Evolutionary conservation across 1,140 invertebrate genomes (phyloP), one percentile per base, ranked within the genome.

Genomic region (Eriosoma lanigerum): DNA sequence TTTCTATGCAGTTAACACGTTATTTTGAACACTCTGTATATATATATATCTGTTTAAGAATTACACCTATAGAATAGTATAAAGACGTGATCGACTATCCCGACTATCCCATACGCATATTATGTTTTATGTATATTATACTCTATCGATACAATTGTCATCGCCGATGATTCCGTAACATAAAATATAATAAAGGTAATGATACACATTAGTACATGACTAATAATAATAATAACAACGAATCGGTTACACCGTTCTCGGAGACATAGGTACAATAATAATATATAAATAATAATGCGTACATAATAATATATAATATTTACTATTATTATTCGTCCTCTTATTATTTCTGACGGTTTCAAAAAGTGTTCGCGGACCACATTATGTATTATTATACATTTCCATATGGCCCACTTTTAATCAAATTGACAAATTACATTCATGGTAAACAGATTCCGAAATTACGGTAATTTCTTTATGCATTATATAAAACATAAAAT

Each of bases 301-400:
- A 38, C 32, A 38, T 38, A 38, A 38, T 38, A 38, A 38, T 38
- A 38, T 38, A 38, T 4, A 5, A 66, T 66, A 44, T 66, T 44
- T 21, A 66, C 32, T 46, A 66, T 66, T 66, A 44, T 21, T 44
- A 44, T 44, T 44, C n/a, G 38, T 66, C 38, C 10, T 21, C 32
- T 66, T 21, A 29, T 66, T 66, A 66, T 66, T 66, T 66, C 38
- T 66, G 29, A 66, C 19, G 32, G 21, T 13, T 66, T 66, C 19
- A 66, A 66, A 46, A 66, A 44, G 12, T 32, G 64, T 66, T 24
- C 13, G n/a, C 19, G 38, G n/a, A 21, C n/a, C 32, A 44, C 0
- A 44, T 66, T 66, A 44, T 6, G 19, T 38, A 38, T 38, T 38
- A 38, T 38, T 38, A 38, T 38, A 38, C 8, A 17, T 44, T 38